Percentiles rank a stretch among this genome's conserved stretches.
These are phyloP conservation scores for Tupiocoris notatus DNA, from an alignment of 2,888 invertebrate genomes.

Conservation along the genomic window DNA sequence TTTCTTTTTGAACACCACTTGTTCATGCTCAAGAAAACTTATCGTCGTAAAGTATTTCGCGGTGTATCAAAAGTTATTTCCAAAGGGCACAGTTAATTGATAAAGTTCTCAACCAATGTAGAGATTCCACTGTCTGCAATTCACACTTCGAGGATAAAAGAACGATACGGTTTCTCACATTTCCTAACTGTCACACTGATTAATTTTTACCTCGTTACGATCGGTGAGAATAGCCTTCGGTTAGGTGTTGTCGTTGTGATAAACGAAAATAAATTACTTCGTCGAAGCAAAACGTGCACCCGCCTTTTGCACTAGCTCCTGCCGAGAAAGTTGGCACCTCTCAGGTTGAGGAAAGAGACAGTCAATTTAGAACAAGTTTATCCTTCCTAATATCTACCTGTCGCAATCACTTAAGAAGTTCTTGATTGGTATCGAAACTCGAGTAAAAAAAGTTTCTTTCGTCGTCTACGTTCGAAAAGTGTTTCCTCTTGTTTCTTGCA, in stretches of 20 bases:
- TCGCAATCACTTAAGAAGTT: not conserved
- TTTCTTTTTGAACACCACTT: no score
- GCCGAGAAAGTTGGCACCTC: slow-evolving; percentile 20
- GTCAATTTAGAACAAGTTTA: slow-evolving; percentile 11
- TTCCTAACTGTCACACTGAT: slow-evolving; percentile 36
- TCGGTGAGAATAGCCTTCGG: not conserved
- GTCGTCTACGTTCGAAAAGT: no score
- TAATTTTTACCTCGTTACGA: slow-evolving; percentile 32
- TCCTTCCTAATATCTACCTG: not conserved
- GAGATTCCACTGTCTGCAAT: no score
- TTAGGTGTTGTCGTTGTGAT: not conserved
- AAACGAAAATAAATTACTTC: slow-evolving; percentile 35
- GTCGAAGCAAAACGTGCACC: not conserved
- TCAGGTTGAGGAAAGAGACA: slow-evolving; percentile 9
- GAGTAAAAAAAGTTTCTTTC: no score
- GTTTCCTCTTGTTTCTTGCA: no score
- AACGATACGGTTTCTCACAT: not conserved
- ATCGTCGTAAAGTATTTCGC: no score
- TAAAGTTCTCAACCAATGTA: no score
- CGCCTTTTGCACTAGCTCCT: not conserved
- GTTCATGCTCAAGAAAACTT: no score
- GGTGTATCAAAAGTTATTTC: no score
- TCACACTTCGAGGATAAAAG: no score
- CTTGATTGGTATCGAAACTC: not conserved
- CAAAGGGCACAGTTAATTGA: no score